Evolutionary conservation across 2,113 vertebrate genomes (phyloP), one percentile per base, ranked within the genome.

Genomic region (Otocyon megalotis): DNA sequence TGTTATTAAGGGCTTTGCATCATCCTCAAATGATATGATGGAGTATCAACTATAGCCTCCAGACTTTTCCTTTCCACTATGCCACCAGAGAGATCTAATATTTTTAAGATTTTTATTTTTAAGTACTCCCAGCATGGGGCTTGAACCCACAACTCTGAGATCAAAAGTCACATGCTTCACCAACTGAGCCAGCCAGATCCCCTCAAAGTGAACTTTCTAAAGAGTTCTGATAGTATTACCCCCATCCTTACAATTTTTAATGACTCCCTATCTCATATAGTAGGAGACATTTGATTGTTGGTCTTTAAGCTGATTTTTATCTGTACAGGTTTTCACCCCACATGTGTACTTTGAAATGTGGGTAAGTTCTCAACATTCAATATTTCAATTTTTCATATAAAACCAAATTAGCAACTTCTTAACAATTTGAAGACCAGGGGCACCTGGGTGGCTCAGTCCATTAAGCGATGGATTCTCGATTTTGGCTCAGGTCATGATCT

Each of bases 321-420:
- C 60, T 16, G 4, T 16, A 37, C 6, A 58, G 19, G 30, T 20
- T 15, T 4, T 10, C 11, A 24, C 32, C 12, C 3, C 11, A 37
- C 3, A 20, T 2, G 14, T 12, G 32, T 76, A 50, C 82, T 89
- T 90, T 86, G 93, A 88, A 88, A 87, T 22, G 8, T 77, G 53
- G 54, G 3, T 48, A 93, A 62, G 17, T 14, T 54, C 30, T 67
- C 48, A 93, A 76, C 35, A 71, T 22, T 88, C 37, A 96, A 10
- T 48, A 90, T 50, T 86, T 96, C 67, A 19, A 13, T 48, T 93
- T 94, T 85, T 82, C 94, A 93, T 65, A 81, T 54, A 74, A 76
- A 53, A 58, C n/a, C 53, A 20, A 76, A 65, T 76, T 88, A 72
- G 86, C 43, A 81, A 37, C 28, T 77, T 96, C 80, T 53, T 62